Base-by-base conservation (phyloP, 2,797 vertebrate genomes). In the Adrianichthys oophorus region DNA sequence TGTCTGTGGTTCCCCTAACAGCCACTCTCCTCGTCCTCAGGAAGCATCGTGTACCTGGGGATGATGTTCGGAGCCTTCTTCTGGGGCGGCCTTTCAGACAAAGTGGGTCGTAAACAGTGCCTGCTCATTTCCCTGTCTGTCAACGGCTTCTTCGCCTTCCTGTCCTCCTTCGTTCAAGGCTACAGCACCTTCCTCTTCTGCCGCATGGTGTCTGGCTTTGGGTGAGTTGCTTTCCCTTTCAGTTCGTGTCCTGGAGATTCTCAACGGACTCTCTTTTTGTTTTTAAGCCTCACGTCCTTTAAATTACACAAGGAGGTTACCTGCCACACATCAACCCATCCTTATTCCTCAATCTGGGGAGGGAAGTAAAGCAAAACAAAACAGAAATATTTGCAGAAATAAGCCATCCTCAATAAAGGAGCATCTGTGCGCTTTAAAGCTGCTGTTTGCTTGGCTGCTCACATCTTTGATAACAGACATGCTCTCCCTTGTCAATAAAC, bases 41-140 rank as follows among this genome's bases (percentile, higher is more conserved):
- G 97, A 50, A 97, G 96, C 85, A 93, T 98, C 41, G 97, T 98
- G 73, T 98, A 98, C 80, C 92, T 98, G 85, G 97, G 96, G 54
- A 98, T 98, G 96, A 98, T 98, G 96, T 89, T 97, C 29, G 97
- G 97, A 52, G 95, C 96, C 0, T 98, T 98, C 87, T 97, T 97
- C 85, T 98, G 41, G 97, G 97, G 97, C 59, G 96, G 97, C 42
- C 91, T 98, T 79, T 96, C 96, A 5, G 97, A 98, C 91, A 96
- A 95, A 63, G 81, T 95, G 84, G 96, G 97, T 84, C 93, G 96
- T 45, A 95, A 85, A 68, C 95, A 98, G 83, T 94, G 93, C 71
- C 95, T 98, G 77, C 93, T 98, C 65, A 94, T 98, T 53, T 95
- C 95, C 70, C 93, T 98, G 95, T 98, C 96, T 40, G 87, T 98